phyloP scores from a whole-genome alignment of 2,888 invertebrate genomes.

The Idaea aversata region DNA sequence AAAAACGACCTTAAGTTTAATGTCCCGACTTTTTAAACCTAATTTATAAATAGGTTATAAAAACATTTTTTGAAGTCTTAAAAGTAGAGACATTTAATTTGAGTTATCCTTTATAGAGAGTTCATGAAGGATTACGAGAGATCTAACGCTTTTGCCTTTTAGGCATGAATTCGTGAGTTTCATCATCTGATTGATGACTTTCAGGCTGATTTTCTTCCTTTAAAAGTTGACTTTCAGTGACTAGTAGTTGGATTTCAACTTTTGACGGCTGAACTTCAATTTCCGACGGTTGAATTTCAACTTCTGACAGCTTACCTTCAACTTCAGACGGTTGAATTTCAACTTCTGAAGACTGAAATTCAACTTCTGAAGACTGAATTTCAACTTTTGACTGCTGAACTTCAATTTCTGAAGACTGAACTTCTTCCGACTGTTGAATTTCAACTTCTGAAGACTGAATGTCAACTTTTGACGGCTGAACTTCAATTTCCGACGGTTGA shows the following conservation, averaged over 20 bases:
- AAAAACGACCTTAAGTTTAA: not conserved
- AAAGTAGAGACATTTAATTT: not conserved
- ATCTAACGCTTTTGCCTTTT: not conserved
- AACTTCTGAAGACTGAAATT: not conserved
- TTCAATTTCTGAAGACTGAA: not conserved
- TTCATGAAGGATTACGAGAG: not conserved
- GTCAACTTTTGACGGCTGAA: not conserved
- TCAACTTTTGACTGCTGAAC: not conserved
- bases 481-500: not conserved
- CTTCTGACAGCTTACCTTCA: not conserved
- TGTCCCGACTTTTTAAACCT: not conserved
- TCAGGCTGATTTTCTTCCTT: not conserved
- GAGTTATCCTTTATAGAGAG: not conserved
- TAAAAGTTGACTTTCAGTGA: not conserved
- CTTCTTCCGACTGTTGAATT: too few relatives aligned
- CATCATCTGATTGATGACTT: not conserved
- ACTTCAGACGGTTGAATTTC: not conserved
- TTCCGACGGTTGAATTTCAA: not conserved
- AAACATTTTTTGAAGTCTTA: not conserved
- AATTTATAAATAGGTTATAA: not conserved
- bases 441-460: not conserved
- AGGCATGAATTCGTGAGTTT: not conserved
- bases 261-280: not conserved
- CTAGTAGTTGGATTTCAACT: not conserved
- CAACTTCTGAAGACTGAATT: not conserved